Conservation (phyloP, 1,140 invertebrate species). For the Drosophila mojavensis region DNA sequence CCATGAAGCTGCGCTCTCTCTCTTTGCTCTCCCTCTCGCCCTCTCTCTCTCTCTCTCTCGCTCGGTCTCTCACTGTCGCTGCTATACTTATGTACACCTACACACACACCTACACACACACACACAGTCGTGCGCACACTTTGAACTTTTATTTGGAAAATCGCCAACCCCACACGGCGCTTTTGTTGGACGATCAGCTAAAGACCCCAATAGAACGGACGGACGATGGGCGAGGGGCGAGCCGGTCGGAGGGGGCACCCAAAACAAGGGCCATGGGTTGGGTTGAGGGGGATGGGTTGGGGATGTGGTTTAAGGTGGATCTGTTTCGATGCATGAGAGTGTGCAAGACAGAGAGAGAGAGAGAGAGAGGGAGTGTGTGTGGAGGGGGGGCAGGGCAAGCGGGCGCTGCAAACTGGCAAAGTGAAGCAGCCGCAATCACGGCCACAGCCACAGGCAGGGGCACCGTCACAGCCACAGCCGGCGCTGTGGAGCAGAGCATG, state of each 20-base stretch:
- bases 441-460: neutral
- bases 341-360: neutral
- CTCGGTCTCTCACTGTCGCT: neutral
- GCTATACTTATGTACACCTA: neutral
- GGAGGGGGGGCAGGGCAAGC: neutral
- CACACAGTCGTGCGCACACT: constrained; percentile 25
- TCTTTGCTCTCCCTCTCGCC: neutral
- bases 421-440: neutral
- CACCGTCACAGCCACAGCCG: constrained; percentile 2
- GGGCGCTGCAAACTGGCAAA: neutral
- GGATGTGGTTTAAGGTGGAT: neutral
- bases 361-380: neutral
- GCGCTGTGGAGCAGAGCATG: constrained; percentile 22
- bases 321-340: neutral
- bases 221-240: neutral
- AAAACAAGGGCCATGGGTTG: neutral
- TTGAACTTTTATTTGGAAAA: constrained; percentile 73
- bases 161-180: constrained; percentile 75
- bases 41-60: constrained; percentile 18
- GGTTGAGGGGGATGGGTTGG: too few relatives aligned
- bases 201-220: neutral
- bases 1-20: constrained; percentile 70
- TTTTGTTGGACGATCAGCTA: constrained; percentile 66
- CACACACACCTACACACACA: constrained; percentile 5
- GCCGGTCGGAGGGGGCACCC: neutral